phyloP scores from a whole-genome alignment of 1,140 invertebrate genomes.

The Epicauta chinensis region DNA sequence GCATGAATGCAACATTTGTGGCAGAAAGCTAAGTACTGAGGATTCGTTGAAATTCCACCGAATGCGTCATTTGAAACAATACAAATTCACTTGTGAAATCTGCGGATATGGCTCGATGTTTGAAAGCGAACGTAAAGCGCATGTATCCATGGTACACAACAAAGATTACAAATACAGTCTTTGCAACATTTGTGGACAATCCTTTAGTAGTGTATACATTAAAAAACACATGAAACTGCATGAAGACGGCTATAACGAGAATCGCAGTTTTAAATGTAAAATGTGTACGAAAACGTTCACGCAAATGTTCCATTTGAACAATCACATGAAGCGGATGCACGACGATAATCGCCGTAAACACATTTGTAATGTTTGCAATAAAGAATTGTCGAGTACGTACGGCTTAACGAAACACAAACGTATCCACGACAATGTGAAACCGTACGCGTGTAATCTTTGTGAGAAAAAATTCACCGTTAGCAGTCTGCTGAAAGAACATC shows the following conservation, averaged over 20 bases:
- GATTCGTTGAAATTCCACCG: constrained; percentile 61
- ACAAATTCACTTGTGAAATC: constrained; percentile 23
- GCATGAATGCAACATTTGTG: constrained; percentile 38
- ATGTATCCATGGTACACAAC: constrained; percentile 29
- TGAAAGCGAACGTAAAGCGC: constrained; percentile 31
- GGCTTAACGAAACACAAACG: constrained; percentile 50
- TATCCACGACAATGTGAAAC: constrained; percentile 25
- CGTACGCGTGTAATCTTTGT: constrained; percentile 52
- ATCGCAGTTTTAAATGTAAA: no score
- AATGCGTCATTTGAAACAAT: constrained; percentile 52
- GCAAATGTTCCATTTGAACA: constrained; percentile 28
- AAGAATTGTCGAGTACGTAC: constrained; percentile 49
- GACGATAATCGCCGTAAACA: constrained; percentile 23
- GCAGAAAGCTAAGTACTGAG: constrained; percentile 59
- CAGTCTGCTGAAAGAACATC: constrained; percentile 56
- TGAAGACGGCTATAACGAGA: no score
- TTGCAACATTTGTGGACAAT: constrained; percentile 32
- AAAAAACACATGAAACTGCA: no score
- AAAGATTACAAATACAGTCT: neutral
- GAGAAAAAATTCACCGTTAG: constrained; percentile 43
- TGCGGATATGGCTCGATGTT: constrained; percentile 35
- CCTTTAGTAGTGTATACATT: constrained; percentile 21
- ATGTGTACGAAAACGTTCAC: constrained; percentile 12
- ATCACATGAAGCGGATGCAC: constrained; percentile 28
- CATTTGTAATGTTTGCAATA: constrained; percentile 31